A percentile compares a stretch with the other conserved stretches of the same genome.
These are phyloP conservation scores for Pterocles gutturalis DNA, from an alignment of 2,113 vertebrate genomes.

Conservation along the genomic window DNA sequence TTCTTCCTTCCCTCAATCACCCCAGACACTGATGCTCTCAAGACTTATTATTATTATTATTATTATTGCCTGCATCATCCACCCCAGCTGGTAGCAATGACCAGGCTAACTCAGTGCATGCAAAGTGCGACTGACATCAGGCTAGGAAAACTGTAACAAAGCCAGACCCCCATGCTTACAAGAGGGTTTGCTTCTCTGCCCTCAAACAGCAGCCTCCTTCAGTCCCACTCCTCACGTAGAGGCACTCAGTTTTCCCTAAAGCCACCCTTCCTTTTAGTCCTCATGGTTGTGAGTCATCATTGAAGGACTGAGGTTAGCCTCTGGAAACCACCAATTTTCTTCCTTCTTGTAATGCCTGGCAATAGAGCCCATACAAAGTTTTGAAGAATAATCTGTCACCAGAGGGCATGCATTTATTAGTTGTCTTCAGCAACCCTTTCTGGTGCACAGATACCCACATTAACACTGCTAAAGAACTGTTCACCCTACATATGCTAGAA, in stretches of 20 bases:
- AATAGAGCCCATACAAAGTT: not conserved
- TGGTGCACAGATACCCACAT: not conserved
- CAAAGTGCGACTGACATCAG: not conserved
- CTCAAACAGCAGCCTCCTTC: not conserved
- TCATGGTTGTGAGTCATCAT: not conserved
- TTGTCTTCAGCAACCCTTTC: not conserved
- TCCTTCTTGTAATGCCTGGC: not conserved
- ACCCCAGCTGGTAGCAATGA: not conserved
- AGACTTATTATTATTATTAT: too few relatives aligned
- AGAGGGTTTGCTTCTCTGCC: not conserved
- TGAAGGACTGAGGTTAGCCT: not conserved
- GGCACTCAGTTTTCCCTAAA: not conserved
- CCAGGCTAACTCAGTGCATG: accelerated
- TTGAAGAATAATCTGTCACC: not conserved
- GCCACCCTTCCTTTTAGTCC: not conserved
- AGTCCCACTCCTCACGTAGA: not conserved
- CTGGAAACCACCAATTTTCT: not conserved
- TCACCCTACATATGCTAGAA: not conserved
- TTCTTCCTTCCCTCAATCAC: not conserved
- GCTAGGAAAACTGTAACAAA: not conserved
- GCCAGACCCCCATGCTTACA: not conserved
- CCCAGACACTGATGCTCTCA: not conserved
- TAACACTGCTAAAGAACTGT: not conserved
- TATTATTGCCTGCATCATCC: not conserved
- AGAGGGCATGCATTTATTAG: not conserved